Evolutionary conservation across 2,113 vertebrate species (phyloP).

Genomic region (Neolamprologus falcicula): DNA sequence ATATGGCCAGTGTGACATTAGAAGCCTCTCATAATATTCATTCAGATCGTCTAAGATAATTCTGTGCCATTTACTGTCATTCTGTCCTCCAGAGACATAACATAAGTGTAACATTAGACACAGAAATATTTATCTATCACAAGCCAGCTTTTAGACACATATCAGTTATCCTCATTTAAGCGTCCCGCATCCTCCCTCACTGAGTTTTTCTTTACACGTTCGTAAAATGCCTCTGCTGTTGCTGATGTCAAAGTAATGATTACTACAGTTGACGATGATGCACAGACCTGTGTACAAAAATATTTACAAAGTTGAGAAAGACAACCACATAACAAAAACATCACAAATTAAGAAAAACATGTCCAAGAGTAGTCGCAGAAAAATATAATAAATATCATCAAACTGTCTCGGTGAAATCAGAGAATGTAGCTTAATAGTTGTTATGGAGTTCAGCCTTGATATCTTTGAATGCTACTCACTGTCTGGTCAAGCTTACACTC

Average conservation of each 20-base stretch:
- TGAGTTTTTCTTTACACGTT: neutral
- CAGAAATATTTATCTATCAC: neutral
- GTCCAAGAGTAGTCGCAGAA: neutral
- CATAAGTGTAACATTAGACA: neutral
- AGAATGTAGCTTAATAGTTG: neutral
- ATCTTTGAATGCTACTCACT: neutral
- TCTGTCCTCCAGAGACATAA: neutral
- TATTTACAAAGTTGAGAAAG: neutral
- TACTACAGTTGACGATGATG: neutral
- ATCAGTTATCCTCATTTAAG: neutral
- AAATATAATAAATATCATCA: neutral
- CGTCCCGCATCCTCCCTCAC: neutral
- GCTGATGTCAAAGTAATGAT: neutral
- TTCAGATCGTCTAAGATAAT: neutral
- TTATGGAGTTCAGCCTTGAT: neutral
- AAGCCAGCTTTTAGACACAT: neutral
- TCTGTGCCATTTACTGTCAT: neutral
- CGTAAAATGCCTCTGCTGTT: neutral
- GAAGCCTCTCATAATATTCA: neutral
- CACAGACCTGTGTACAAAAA: neutral
- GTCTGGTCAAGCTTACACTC: neutral
- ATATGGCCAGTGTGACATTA: neutral
- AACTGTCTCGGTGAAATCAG: neutral
- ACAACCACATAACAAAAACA: neutral
- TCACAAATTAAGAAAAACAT: neutral